Conservation (phyloP, 2,888 invertebrate species). For the Eupsilia transversa region DNA sequence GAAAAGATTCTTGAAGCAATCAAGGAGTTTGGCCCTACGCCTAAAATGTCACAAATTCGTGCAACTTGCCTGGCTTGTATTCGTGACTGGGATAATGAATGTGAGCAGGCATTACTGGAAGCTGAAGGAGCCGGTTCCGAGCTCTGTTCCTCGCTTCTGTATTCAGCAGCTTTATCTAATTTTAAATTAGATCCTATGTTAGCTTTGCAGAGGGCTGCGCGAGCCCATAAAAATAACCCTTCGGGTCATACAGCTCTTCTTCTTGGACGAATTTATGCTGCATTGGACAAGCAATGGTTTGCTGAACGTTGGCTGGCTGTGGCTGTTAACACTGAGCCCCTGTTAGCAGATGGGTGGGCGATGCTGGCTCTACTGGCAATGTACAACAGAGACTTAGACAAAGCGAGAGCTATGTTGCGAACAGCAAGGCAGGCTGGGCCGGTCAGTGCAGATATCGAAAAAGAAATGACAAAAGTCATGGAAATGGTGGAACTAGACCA, state of each 20-base stretch:
- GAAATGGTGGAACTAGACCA: constrained; percentile 74
- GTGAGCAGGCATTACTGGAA: constrained; percentile 76
- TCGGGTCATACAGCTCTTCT: constrained; percentile 81
- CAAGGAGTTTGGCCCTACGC: constrained; percentile 79
- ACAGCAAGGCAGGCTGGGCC: constrained; percentile 84
- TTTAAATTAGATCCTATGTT: constrained; percentile 72
- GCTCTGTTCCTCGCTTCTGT: constrained; percentile 75
- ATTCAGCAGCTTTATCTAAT: constrained; percentile 78
- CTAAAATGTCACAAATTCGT: constrained; percentile 82
- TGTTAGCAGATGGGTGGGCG: constrained; percentile 86
- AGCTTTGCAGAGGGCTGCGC: constrained; percentile 84
- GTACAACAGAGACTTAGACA: constrained; percentile 76
- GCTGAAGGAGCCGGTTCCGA: constrained; percentile 80
- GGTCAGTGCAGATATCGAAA: constrained; percentile 78
- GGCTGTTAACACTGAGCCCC: constrained; percentile 83
- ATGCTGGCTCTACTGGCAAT: constrained; percentile 82
- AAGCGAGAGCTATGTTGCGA: constrained; percentile 81
- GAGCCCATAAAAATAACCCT: constrained; percentile 82
- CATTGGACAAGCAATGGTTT: constrained; percentile 74
- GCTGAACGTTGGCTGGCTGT: constrained; percentile 84
- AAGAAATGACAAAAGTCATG: constrained; percentile 76
- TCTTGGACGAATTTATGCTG: constrained; percentile 80
- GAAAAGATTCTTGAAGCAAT: constrained; percentile 74
- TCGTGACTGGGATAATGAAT: constrained; percentile 81
- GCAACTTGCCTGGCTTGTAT: constrained; percentile 76